Conservation (phyloP, 2,888 invertebrate species). For the Drosophila phalerata region DNA sequence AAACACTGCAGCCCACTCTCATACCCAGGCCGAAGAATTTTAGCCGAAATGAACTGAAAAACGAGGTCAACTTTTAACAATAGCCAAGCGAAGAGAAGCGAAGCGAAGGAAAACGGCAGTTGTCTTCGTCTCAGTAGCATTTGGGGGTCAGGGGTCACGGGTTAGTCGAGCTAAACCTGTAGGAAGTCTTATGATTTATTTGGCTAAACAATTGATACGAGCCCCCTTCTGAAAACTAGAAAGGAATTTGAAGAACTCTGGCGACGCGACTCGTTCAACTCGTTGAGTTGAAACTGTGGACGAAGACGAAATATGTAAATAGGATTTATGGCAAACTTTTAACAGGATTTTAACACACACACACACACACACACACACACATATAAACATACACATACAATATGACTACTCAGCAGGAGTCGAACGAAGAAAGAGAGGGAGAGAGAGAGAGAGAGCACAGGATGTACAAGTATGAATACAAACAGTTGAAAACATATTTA, state of each 20-base stretch:
- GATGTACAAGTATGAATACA: constrained; percentile 36
- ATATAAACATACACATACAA: constrained; percentile 42
- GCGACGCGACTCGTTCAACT: constrained; percentile 17
- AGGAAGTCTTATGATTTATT: constrained; percentile 76
- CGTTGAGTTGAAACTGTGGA: constrained; percentile 17
- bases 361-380: constrained; percentile 48
- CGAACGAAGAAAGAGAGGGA: constrained; percentile 14
- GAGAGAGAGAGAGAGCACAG: constrained; percentile 24
- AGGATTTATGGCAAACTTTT: constrained; percentile 78
- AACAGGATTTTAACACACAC: constrained; percentile 72
- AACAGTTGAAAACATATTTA: constrained; percentile 74
- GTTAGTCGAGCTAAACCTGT: constrained; percentile 26
- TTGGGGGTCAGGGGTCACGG: not conserved
- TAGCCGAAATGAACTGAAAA: constrained; percentile 48
- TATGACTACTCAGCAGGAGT: constrained; percentile 30
- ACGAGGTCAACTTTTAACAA: constrained; percentile 58
- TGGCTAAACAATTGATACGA: constrained; percentile 69
- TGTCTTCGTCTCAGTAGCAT: constrained; percentile 20
- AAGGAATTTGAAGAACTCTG: constrained; percentile 5
- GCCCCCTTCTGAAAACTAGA: constrained; percentile 9
- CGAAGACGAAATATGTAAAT: constrained; percentile 73
- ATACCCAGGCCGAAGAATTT: constrained; percentile 12
- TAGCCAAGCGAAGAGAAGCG: constrained; percentile 22
- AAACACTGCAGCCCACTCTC: constrained; percentile 49
- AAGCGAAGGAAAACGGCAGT: constrained; percentile 35